A percentile compares a stretch with the other conserved stretches of the same genome.
phyloP scores from a whole-genome alignment of 1,140 invertebrate species.

The Diplogasteroides magnus region DNA sequence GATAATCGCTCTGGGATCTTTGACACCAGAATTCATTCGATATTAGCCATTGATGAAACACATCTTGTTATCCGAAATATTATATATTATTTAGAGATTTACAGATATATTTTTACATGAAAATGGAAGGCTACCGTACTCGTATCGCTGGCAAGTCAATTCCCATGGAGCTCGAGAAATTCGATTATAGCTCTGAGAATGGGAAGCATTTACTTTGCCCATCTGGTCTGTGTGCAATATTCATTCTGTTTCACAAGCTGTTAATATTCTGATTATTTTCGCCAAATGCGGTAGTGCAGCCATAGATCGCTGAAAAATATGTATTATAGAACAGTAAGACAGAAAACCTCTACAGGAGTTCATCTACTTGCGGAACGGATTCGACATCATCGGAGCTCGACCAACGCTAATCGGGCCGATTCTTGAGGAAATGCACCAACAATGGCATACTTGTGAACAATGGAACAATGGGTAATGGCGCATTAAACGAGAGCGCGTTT shows the following conservation, averaged over 20 bases:
- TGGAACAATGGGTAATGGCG: too few relatives aligned
- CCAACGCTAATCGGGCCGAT: slow-evolving; percentile 67
- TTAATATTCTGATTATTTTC: too few relatives aligned
- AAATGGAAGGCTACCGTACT: slow-evolving; percentile 66
- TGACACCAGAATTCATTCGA: too few relatives aligned
- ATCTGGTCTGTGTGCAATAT: slow-evolving; percentile 61
- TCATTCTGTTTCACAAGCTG: too few relatives aligned
- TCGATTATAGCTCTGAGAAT: slow-evolving; percentile 72
- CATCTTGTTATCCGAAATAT: too few relatives aligned
- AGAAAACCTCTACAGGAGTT: slow-evolving; percentile 65
- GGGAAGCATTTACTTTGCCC: slow-evolving; percentile 70
- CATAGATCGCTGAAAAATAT: too few relatives aligned
- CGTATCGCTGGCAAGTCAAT: slow-evolving; percentile 89
- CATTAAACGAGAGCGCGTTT: too few relatives aligned
- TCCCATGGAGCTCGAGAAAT: slow-evolving; percentile 82
- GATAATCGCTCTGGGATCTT: too few relatives aligned
- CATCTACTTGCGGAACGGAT: slow-evolving; percentile 88
- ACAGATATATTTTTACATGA: slow-evolving; percentile 14
- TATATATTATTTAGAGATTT: too few relatives aligned
- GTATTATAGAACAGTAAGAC: not conserved
- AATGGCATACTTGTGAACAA: slow-evolving; percentile 23
- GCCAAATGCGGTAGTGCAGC: too few relatives aligned
- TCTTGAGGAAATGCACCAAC: slow-evolving; percentile 64
- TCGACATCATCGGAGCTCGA: slow-evolving; percentile 74
- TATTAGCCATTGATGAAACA: too few relatives aligned